These are phyloP conservation scores for Cyprinella venusta DNA, from an alignment of 2,797 vertebrate species.

Conservation along the genomic window DNA sequence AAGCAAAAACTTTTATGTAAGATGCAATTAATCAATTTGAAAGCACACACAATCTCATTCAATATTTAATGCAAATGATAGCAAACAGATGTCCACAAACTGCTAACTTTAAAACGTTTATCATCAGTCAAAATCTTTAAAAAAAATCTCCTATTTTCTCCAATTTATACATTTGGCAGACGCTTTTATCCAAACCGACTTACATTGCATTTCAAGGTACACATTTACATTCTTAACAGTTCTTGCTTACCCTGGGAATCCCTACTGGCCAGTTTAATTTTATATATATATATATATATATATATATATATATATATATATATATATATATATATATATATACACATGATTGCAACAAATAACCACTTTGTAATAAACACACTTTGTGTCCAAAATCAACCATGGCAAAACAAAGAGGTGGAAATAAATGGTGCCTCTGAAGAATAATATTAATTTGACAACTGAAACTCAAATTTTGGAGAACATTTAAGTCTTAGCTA, in stretches of 20 bases:
- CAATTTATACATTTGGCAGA: no score
- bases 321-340: no score
- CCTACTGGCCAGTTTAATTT: neutral
- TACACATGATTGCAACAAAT: neutral
- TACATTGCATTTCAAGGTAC: no score
- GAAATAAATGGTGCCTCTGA: neutral
- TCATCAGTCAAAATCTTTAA: neutral
- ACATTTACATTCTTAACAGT: no score
- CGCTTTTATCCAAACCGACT: no score
- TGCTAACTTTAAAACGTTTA: neutral
- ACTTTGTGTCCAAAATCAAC: neutral
- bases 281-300: no score
- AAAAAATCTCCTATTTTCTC: neutral
- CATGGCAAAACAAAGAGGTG: neutral
- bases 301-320: no score
- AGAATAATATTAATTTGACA: neutral
- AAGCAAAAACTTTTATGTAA: no score
- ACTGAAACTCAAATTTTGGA: no score
- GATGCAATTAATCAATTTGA: no score
- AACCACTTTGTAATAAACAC: no score
- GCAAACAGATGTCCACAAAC: neutral
- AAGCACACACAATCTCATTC: neutral
- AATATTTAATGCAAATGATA: neutral
- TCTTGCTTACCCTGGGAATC: no score
- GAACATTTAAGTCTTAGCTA: neutral